These are phyloP conservation scores for Sebastes kiyomatsui DNA, from an alignment of 2,797 vertebrate genomes.

Conservation along the genomic window DNA sequence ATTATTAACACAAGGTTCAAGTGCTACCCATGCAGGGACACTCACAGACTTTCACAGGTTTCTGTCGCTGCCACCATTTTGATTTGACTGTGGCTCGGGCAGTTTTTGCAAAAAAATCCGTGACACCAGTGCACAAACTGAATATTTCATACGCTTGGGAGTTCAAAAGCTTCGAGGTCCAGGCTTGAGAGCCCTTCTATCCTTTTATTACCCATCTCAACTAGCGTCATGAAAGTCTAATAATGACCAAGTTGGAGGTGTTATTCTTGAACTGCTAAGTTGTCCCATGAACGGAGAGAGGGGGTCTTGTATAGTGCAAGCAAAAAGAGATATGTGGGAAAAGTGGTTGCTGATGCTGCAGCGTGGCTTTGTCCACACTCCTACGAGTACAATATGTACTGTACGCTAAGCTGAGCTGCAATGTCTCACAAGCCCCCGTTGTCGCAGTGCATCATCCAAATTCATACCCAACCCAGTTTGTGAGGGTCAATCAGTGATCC, in stretches of 20 bases:
- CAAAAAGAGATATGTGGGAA: background rate
- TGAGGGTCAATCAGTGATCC: constrained; percentile 55
- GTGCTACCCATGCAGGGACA: constrained; percentile 64
- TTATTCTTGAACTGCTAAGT: constrained; percentile 39
- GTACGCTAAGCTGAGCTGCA: constrained; percentile 6
- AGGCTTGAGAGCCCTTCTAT: constrained; percentile 35
- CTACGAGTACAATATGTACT: constrained; percentile 35
- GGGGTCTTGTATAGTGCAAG: constrained; percentile 25
- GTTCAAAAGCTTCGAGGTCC: constrained; percentile 40
- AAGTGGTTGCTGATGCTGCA: constrained; percentile 3
- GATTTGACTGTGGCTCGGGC: constrained; percentile 53
- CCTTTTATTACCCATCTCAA: constrained; percentile 48
- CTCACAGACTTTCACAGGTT: constrained; percentile 70
- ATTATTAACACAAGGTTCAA: constrained; percentile 71
- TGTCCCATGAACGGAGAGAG: constrained; percentile 10
- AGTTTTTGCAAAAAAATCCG: constrained; percentile 42
- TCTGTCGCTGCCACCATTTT: constrained; percentile 68
- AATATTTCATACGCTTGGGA: constrained; percentile 68
- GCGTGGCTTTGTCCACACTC: constrained; percentile 10
- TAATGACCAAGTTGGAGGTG: constrained; percentile 34
- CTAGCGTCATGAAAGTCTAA: constrained; percentile 54
- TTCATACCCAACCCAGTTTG: constrained; percentile 13
- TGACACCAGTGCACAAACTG: constrained; percentile 55
- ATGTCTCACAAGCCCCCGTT: constrained; percentile 19
- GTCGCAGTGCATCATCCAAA: constrained; percentile 16